Conservation (phyloP, 2,888 invertebrate genomes). For the Sympetrum striolatum region DNA sequence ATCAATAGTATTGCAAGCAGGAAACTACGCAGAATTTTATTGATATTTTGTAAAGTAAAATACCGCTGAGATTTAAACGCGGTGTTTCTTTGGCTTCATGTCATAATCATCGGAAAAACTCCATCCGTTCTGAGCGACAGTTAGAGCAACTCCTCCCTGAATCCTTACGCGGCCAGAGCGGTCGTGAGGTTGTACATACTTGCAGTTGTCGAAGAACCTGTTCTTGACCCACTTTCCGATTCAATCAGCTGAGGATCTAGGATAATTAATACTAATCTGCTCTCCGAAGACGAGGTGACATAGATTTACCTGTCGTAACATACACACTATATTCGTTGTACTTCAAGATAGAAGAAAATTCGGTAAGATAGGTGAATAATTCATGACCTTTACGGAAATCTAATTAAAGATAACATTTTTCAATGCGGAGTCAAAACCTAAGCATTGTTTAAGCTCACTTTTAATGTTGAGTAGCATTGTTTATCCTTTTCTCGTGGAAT, state of each 20-base stretch:
- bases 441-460: not conserved
- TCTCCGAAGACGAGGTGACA: not conserved
- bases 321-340: not conserved
- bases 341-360: not conserved
- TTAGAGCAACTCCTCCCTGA: not conserved
- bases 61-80: not conserved
- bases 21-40: too few relatives aligned
- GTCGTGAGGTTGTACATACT: not conserved
- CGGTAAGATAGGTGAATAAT: not conserved
- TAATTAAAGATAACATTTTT: constrained; percentile 1
- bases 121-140: not conserved
- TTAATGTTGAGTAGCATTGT: not conserved
- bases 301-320: not conserved
- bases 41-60: not conserved
- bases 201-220: not conserved
- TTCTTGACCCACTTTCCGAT: constrained; percentile 20
- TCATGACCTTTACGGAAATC: not conserved
- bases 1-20: too few relatives aligned
- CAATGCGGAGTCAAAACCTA: not conserved
- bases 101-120: not conserved
- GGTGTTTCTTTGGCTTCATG: not conserved
- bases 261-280: not conserved
- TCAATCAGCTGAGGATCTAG: not conserved
- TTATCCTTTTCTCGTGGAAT: not conserved
- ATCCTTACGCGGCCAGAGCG: not conserved